Percentiles rank a stretch among this genome's conserved stretches.
Evolutionary conservation across 2,113 vertebrate genomes (phyloP).

Genomic region (Morone chrysops): DNA sequence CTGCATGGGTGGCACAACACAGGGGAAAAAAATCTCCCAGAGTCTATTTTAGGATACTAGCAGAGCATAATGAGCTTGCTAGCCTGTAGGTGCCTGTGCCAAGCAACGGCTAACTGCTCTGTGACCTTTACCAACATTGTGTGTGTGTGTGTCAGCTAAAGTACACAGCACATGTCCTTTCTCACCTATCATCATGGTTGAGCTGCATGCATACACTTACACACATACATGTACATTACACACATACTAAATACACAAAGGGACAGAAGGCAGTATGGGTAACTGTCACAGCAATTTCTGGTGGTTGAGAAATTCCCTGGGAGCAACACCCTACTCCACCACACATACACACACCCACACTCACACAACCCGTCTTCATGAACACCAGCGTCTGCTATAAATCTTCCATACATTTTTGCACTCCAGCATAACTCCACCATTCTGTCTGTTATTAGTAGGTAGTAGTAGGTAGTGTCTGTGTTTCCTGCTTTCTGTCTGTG

Average conservation of each 20-base stretch:
- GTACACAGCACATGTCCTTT: background rate
- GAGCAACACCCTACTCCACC: constrained; percentile 15
- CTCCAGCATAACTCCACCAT: background rate
- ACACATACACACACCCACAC: constrained; percentile 5
- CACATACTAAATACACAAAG: constrained; percentile 7
- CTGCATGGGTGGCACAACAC: constrained; percentile 24
- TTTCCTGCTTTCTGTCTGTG: background rate
- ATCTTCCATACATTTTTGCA: constrained; percentile 4
- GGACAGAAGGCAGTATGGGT: constrained; percentile 38
- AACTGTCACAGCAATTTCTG: constrained; percentile 51
- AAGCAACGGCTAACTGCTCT: constrained; percentile 43
- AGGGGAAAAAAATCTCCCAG: constrained; percentile 13
- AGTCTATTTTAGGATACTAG: constrained; percentile 45
- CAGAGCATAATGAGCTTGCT: constrained; percentile 43
- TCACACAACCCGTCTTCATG: background rate
- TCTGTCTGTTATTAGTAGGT: constrained; percentile 16
- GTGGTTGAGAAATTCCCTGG: constrained; percentile 46
- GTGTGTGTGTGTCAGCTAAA: constrained; percentile 11
- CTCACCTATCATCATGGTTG: constrained; percentile 45
- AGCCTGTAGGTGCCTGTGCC: constrained; percentile 33
- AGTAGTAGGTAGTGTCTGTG: constrained; percentile 31
- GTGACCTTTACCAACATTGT: constrained; percentile 59
- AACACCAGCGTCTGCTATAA: background rate
- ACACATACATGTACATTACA: background rate
- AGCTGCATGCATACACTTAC: background rate